Base-by-base conservation (phyloP, 2,888 invertebrate genomes). In the Thymelicus acteon region DNA sequence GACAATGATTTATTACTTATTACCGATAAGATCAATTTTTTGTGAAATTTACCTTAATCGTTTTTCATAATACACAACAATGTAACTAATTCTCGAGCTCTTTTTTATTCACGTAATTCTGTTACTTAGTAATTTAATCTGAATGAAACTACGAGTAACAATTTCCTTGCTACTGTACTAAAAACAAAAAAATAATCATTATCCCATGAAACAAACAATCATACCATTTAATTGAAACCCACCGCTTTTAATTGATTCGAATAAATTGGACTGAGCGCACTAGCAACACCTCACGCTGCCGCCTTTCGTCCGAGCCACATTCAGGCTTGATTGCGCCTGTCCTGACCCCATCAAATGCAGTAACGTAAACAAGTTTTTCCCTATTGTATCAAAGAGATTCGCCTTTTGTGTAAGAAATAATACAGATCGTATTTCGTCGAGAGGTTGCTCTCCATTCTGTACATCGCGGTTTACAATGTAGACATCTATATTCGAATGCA, bases 351-450 rank as follows among this genome's bases (percentile, higher is more conserved):
- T 87, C 86, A 87, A 80, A 80, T 85, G 87, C 89, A 89, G 73
- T 84, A 86, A 86, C 83, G 82, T 85, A 89, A 89, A 88, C 87
- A 90, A 88, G 85, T 85, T 85, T 83, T 81, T 79, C 83, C 75
- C 77, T 76, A 85, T 85, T 88, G 82, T 86, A 81, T 80, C 84
- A 86, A 87, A 88, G 82, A 81, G 70, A 49, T 60, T 79, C 76
- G 74, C 74, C 78, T 80, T 86, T 87, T 85, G 81, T 84, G 69
- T 74, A 75, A 79, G 78, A 84, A 83, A 87, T 87, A 88, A 86
- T 84, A 82, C 79, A 82, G 82, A 85, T 84, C 82, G 79, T 81
- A 73, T 76, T 77, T 75, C 65, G 75, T 73, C 67, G 74, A 72
- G 71, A 75, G 69, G 76, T 77, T 76, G 73, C 77, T 74, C 77